A percentile compares a stretch with the other conserved stretches of the same genome.
Conservation (phyloP, 2,113 vertebrate genomes). For the Canis aureus region DNA sequence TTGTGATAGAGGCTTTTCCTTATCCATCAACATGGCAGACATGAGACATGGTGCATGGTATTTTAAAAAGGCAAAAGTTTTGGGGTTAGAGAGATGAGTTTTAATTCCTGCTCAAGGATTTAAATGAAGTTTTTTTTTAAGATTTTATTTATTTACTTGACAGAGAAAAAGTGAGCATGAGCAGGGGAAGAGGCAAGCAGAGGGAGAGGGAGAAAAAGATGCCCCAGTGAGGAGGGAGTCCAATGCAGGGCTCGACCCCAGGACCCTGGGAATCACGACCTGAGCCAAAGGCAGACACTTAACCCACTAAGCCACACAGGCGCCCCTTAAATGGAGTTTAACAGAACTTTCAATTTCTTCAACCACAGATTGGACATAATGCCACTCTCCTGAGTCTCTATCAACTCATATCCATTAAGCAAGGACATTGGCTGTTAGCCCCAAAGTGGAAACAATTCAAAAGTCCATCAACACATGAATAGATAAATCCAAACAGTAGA, state of each 20-base stretch:
- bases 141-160: no score
- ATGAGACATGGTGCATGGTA: not conserved
- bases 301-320: no score
- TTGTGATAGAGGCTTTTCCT: conserved; percentile 35
- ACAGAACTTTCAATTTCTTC: conserved; percentile 1
- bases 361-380: not conserved
- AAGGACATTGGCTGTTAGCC: not conserved
- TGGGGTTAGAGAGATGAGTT: not conserved
- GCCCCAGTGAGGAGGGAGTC: no score
- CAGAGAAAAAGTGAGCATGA: no score
- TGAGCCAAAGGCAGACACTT: no score
- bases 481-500: not conserved
- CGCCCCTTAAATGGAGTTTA: not conserved
- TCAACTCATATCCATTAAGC: not conserved
- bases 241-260: no score
- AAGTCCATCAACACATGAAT: not conserved
- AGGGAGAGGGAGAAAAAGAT: no score
- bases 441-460: not conserved
- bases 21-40: not conserved
- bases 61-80: not conserved
- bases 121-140: not conserved
- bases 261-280: no score
- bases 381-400: not conserved
- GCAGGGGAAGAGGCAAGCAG: no score
- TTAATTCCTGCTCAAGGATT: not conserved